Percentiles rank a stretch among this genome's conserved stretches.
Conservation (phyloP, 2,888 invertebrate species). For the Euzophera pinguis region DNA sequence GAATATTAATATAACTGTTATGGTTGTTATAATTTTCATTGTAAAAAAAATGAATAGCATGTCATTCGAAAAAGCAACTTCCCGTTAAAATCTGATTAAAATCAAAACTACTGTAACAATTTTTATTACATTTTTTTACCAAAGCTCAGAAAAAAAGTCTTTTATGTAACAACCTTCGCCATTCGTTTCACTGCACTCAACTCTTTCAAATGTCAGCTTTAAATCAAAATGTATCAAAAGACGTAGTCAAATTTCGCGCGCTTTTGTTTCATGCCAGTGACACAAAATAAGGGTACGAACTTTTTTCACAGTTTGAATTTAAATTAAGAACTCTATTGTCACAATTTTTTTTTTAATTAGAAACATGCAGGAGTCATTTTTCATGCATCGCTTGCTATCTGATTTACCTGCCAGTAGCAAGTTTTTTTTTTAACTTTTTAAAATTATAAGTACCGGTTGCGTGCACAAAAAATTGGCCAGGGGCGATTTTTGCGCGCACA, state of each 20-base stretch:
- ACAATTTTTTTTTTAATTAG: conserved; percentile 66
- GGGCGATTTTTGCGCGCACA: conserved; percentile 32
- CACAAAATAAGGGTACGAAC: conserved; percentile 43
- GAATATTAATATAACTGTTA: conserved; percentile 3
- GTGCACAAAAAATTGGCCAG: conserved; percentile 32
- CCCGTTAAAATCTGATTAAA: conserved; percentile 43
- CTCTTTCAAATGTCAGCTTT: conserved; percentile 56
- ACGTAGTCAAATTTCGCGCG: conserved; percentile 62
- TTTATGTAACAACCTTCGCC: conserved; percentile 37
- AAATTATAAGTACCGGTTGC: conserved; percentile 34
- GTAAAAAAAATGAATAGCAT: conserved; percentile 18
- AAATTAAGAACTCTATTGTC: conserved; percentile 66
- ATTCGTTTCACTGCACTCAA: conserved; percentile 53
- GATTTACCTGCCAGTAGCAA: conserved; percentile 67
- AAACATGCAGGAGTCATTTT: conserved; percentile 66
- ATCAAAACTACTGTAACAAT: conserved; percentile 36
- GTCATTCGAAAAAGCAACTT: conserved; percentile 20
- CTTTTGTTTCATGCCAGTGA: conserved; percentile 68
- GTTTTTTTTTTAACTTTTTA: conserved; percentile 36
- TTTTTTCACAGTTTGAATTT: conserved; percentile 64
- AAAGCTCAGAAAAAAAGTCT: conserved; percentile 26
- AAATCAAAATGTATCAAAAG: conserved; percentile 68
- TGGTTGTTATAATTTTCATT: conserved; percentile 2
- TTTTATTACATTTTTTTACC: conserved; percentile 16
- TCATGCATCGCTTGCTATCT: conserved; percentile 76